Conservation (phyloP, 2,888 invertebrate species). For the Sicus ferrugineus region DNA sequence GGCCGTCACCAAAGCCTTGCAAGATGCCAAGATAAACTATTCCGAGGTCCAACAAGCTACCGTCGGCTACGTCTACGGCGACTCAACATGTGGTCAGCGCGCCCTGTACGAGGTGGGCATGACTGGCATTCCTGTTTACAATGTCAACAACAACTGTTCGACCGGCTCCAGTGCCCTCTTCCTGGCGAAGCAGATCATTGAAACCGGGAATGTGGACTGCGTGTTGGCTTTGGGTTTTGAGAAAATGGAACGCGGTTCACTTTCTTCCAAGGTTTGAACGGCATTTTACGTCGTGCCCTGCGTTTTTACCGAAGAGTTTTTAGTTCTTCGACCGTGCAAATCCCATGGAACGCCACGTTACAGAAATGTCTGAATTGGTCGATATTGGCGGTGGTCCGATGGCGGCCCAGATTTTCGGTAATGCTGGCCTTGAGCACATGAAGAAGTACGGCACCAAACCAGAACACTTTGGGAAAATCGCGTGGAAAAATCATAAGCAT, state of each 20-base stretch:
- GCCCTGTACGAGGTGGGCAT: conserved; percentile 93
- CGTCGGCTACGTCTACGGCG: conserved; percentile 94
- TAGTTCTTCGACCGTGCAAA: conserved; percentile 83
- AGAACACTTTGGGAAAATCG: conserved; percentile 96
- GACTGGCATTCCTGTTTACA: conserved; percentile 96
- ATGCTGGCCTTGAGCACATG: conserved; percentile 92
- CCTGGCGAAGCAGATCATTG: conserved; percentile 91
- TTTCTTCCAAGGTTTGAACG: conserved; percentile 72
- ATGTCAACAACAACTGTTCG: conserved; percentile 98
- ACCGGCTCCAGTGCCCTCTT: conserved; percentile 94
- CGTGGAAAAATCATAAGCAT: conserved; percentile 97
- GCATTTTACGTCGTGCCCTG: neutral
- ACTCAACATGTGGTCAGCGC: conserved; percentile 94
- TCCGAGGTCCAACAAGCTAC: conserved; percentile 86
- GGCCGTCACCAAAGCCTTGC: conserved; percentile 85
- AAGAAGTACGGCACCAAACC: conserved; percentile 84
- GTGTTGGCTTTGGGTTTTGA: conserved; percentile 96
- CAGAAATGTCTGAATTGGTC: conserved; percentile 81
- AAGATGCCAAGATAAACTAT: conserved; percentile 82
- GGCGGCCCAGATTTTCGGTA: conserved; percentile 95
- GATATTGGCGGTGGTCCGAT: conserved; percentile 86
- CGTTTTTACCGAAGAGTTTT: neutral
- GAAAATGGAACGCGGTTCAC: conserved; percentile 95
- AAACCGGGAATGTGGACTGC: conserved; percentile 86
- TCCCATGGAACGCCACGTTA: conserved; percentile 88